Evolutionary conservation across 2,888 invertebrate genomes (phyloP).

Genomic region (Allacma fusca): DNA sequence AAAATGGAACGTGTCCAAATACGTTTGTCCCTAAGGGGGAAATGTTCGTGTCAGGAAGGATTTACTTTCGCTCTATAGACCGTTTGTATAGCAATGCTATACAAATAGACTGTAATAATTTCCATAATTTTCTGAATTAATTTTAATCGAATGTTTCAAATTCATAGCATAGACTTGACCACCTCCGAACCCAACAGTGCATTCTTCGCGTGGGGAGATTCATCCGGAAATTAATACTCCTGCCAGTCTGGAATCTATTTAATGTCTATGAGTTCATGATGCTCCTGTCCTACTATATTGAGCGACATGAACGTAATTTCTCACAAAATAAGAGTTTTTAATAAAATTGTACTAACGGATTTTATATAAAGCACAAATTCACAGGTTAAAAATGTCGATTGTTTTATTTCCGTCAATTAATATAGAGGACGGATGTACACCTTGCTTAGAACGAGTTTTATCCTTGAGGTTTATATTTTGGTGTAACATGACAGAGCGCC

Average conservation of each 20-base stretch:
- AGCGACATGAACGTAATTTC: slow-evolving; percentile 65
- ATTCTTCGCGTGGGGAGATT: slow-evolving; percentile 74
- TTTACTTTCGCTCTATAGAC: no score
- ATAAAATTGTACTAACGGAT: background rate
- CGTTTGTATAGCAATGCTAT: no score
- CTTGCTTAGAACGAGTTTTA: slow-evolving; percentile 65
- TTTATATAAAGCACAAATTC: no score
- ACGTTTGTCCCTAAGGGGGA: no score
- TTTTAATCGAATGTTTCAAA: no score
- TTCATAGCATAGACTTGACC: slow-evolving; percentile 74
- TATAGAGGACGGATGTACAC: slow-evolving; percentile 22
- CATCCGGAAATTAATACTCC: slow-evolving; percentile 74
- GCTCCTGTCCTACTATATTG: slow-evolving; percentile 78
- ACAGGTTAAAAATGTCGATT: no score
- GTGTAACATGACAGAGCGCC: slow-evolving; percentile 73
- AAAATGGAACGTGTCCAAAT: no score
- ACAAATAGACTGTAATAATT: no score
- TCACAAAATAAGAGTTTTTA: background rate
- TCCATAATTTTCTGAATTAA: no score
- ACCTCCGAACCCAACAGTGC: slow-evolving; percentile 76
- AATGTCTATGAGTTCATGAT: slow-evolving; percentile 86
- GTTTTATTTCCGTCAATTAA: no score
- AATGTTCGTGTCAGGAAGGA: no score
- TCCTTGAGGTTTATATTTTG: slow-evolving; percentile 77
- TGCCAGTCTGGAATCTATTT: slow-evolving; percentile 79